These are phyloP conservation scores for Ischnus inquisitorius DNA, from an alignment of 2,888 invertebrate genomes.

Conservation along the genomic window DNA sequence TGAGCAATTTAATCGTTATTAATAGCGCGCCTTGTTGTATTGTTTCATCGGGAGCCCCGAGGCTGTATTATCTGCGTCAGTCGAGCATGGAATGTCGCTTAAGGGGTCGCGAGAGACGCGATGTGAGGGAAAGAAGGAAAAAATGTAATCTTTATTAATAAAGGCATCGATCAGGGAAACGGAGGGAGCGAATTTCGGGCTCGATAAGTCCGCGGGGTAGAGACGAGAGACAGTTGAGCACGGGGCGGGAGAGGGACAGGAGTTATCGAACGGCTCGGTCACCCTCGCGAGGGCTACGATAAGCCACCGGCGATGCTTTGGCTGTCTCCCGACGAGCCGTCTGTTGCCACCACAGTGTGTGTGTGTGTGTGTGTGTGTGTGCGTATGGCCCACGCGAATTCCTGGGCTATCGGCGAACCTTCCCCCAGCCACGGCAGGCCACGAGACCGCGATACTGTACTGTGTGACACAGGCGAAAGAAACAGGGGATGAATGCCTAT, in stretches of 20 bases:
- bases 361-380: background rate
- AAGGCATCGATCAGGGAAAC: slow-evolving; percentile 62
- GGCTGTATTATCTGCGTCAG: slow-evolving; percentile 37
- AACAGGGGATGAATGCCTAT: slow-evolving; percentile 2
- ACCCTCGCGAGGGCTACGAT: slow-evolving; percentile 35
- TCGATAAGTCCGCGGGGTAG: slow-evolving; percentile 18
- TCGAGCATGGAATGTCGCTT: slow-evolving; percentile 13
- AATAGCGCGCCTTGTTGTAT: slow-evolving; percentile 48
- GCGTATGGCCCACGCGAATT: slow-evolving; percentile 9
- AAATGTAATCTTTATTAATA: slow-evolving; percentile 70
- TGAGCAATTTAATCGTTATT: slow-evolving; percentile 57
- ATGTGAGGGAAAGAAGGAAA: slow-evolving; percentile 10
- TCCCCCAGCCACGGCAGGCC: background rate
- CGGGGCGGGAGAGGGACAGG: background rate
- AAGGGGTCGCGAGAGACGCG: background rate
- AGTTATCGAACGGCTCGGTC: slow-evolving; percentile 33
- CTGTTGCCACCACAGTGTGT: slow-evolving; percentile 19
- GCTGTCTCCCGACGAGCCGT: slow-evolving; percentile 22
- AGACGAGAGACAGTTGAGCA: slow-evolving; percentile 20
- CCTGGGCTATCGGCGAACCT: background rate
- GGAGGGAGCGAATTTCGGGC: slow-evolving; percentile 37
- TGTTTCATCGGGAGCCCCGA: background rate
- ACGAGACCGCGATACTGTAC: slow-evolving; percentile 8
- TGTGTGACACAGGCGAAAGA: background rate
- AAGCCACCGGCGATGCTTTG: slow-evolving; percentile 38